Evolutionary conservation across 2,888 invertebrate species (phyloP).

Genomic region (Noctua comes): DNA sequence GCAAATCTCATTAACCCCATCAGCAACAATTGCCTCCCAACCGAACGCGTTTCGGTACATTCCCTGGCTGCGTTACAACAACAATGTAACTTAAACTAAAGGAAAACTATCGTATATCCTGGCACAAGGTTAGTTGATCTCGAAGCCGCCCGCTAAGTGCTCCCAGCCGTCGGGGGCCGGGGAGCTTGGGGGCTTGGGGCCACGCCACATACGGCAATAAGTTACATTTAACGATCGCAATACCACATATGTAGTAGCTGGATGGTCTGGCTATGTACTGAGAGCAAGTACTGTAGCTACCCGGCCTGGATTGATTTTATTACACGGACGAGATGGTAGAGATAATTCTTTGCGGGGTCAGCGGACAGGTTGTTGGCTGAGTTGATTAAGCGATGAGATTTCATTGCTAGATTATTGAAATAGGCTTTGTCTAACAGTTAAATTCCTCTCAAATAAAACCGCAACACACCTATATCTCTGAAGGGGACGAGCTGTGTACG

Average conservation of each 20-base stretch:
- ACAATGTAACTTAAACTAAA: conserved; percentile 52
- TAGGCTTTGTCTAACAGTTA: neutral
- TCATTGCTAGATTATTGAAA: neutral
- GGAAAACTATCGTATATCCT: conserved; percentile 60
- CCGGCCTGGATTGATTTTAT: conserved; percentile 50
- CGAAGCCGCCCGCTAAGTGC: conserved; percentile 59
- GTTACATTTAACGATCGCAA: conserved; percentile 62
- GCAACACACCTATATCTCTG: neutral
- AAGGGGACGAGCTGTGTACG: neutral
- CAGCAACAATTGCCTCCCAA: neutral
- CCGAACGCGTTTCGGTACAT: conserved; percentile 2
- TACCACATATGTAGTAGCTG: conserved; percentile 50
- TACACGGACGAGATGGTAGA: conserved; percentile 19
- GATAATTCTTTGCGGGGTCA: conserved; percentile 19
- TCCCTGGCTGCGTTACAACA: conserved; percentile 28
- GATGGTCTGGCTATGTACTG: conserved; percentile 43
- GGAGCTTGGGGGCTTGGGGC: conserved; percentile 48
- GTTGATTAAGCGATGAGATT: neutral
- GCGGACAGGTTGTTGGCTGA: neutral
- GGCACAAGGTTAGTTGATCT: conserved; percentile 60
- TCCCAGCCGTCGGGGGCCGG: conserved; percentile 45
- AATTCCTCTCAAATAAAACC: neutral
- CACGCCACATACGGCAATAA: conserved; percentile 56
- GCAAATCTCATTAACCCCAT: conserved; percentile 2
- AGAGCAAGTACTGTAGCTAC: conserved; percentile 34